phyloP scores from a whole-genome alignment of 2,113 vertebrate genomes.

The Thomomys bottae region DNA sequence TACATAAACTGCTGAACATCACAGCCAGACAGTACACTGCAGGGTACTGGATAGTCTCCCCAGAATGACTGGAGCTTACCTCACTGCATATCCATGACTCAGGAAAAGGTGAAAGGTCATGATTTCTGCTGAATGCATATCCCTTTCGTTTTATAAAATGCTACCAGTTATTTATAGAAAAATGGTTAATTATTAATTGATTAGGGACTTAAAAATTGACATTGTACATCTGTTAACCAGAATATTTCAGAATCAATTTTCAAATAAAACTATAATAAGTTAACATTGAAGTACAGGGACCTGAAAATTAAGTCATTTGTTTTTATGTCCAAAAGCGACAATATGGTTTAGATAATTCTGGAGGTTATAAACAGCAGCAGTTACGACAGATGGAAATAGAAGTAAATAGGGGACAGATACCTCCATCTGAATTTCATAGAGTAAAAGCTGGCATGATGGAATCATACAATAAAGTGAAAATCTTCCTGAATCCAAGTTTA shows the following conservation, averaged over 20 bases:
- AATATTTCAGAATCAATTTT: conserved; percentile 32
- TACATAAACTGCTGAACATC: not conserved
- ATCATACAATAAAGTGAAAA: conserved; percentile 62
- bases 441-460: conserved; percentile 93
- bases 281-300: not conserved
- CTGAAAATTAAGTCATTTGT: conserved; percentile 48
- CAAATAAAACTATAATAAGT: not conserved
- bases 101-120: not conserved
- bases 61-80: not conserved
- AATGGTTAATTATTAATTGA: not conserved
- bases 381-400: conserved; percentile 91
- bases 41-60: not conserved
- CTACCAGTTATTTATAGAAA: not conserved
- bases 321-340: conserved; percentile 87
- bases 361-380: conserved; percentile 93
- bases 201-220: not conserved
- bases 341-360: conserved; percentile 92
- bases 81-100: not conserved
- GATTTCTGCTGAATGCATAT: not conserved
- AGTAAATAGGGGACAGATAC: conserved; percentile 90
- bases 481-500: no score
- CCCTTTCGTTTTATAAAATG: no score
- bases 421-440: conserved; percentile 91
- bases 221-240: not conserved
- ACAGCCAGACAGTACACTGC: not conserved